A percentile compares a stretch with the other conserved stretches of the same genome.
These are phyloP conservation scores for Rana temporaria DNA, from an alignment of 2,113 vertebrate species.

Conservation along the genomic window DNA sequence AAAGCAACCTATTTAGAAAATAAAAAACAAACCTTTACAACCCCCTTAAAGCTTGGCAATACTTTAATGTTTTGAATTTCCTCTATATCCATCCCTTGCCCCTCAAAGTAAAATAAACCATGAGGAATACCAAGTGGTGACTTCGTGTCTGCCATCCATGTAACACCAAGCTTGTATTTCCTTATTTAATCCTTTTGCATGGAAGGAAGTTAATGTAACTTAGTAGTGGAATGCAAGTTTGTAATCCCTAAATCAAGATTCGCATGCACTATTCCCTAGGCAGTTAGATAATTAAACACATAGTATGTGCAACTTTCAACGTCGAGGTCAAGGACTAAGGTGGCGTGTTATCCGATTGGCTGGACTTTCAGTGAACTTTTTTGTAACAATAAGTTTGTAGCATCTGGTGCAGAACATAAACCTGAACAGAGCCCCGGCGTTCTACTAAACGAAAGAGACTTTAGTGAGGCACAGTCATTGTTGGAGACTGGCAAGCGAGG, in stretches of 20 bases:
- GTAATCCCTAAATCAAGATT: conserved; percentile 39
- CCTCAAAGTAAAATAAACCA: no score
- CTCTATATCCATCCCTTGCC: no score
- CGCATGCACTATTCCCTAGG: conserved; percentile 13
- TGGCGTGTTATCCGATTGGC: conserved; percentile 56
- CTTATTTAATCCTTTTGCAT: conserved; percentile 18
- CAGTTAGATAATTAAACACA: conserved; percentile 21
- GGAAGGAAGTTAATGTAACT: conserved; percentile 14
- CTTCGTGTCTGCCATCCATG: conserved; percentile 22
- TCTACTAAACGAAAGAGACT: conserved; percentile 61
- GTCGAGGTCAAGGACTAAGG: conserved; percentile 15
- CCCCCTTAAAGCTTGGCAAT: no score
- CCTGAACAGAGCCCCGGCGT: conserved; percentile 57
- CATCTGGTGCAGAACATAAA: conserved; percentile 22
- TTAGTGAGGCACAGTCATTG: conserved; percentile 59
- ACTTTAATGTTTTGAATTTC: no score
- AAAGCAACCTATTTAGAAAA: no score
- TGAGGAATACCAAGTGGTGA: conserved; percentile 13
- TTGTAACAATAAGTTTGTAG: conserved; percentile 50
- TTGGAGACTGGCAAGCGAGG: conserved; percentile 62
- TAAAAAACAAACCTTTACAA: no score
- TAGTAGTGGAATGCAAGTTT: conserved; percentile 5
- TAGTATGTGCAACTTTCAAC: not conserved
- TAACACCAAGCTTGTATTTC: conserved; percentile 24
- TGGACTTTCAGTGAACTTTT: conserved; percentile 63